Percentiles rank a stretch among this genome's conserved stretches.
Evolutionary conservation across 1,140 invertebrate genomes (phyloP).

Genomic region (Drosophila parabipectinata): DNA sequence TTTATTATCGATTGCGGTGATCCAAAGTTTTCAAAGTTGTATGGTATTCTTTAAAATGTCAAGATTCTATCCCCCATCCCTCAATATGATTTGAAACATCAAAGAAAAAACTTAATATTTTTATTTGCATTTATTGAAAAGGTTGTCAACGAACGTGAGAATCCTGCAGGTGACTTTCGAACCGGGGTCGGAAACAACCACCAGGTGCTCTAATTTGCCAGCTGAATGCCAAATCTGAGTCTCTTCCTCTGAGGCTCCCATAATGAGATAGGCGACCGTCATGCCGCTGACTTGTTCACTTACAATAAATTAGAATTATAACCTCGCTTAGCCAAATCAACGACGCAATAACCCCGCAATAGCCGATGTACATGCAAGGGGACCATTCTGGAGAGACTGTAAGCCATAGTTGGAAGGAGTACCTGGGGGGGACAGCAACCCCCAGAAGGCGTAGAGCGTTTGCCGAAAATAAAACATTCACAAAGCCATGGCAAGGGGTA

Average conservation of each 20-base stretch:
- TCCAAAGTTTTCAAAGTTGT: background rate
- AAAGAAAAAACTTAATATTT: constrained; percentile 43
- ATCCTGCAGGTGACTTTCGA: constrained; percentile 26
- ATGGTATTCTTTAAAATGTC: constrained; percentile 1
- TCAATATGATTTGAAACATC: constrained; percentile 19
- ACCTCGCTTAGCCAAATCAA: constrained; percentile 78
- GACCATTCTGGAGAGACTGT: constrained; percentile 38
- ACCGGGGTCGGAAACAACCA: too few species aligned
- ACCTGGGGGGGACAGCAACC: constrained; percentile 49
- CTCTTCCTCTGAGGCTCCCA: background rate
- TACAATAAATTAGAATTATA: constrained; percentile 78
- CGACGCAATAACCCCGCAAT: constrained; percentile 73
- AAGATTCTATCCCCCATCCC: background rate
- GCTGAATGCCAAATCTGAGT: constrained; percentile 4
- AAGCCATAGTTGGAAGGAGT: background rate
- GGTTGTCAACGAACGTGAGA: constrained; percentile 38
- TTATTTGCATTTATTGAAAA: constrained; percentile 29
- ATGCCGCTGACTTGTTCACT: constrained; percentile 60
- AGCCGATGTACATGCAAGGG: constrained; percentile 66
- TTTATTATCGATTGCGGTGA: background rate
- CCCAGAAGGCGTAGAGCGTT: constrained; percentile 38
- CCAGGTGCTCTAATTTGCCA: constrained; percentile 16
- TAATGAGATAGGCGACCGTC: constrained; percentile 25
- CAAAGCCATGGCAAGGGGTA: constrained; percentile 40
- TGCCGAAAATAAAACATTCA: constrained; percentile 52